Base-by-base conservation (phyloP, 2,113 vertebrate genomes). In the Baryphthengus martii region DNA sequence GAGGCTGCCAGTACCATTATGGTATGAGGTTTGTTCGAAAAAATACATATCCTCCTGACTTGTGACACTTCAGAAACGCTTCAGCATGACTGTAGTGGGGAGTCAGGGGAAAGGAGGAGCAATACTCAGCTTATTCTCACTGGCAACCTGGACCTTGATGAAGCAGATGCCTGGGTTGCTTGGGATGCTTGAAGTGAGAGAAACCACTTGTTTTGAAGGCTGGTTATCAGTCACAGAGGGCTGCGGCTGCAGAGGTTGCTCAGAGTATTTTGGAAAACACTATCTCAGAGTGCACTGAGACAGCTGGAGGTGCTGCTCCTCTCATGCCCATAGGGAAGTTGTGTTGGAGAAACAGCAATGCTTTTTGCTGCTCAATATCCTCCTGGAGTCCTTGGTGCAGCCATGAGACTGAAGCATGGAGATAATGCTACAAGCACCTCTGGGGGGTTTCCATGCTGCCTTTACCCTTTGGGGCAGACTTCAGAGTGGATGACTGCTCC, bases 141-240 rank as follows among this genome's bases (percentile, higher is more conserved):
- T 20, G 25, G 33, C 58, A 86, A 65, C 29, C 13, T 35, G 47
- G 44, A 93, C 42, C 6, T 18, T 19, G 24, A 71, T 21, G 78
- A 86, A 65, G 24, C 7, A 80, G 65, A 80, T 3, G 19, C 35
- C 55, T 87, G 33, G 3, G 31, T 16, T 82, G 56, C 37, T 45
- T 1, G 0, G 40, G 50, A 74, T 19, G 39, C 56, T 86, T 39
- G 18, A 65, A 40, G 40, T 35, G n/a, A 53, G 29, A 76, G 78
- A 53, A 88, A 83, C 56, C 24, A 59, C 72, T 37, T 42, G 39
- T 19, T 66, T 52, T 72, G 68, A 75, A 67, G 18, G 71, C 39
- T 73, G 39, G 52, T 83, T 23, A 33, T 24, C 0, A 0, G 33
- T 37, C 73, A 84, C n/a, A 0, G 0, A 40, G 9, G 25, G 59